Base-by-base conservation (phyloP, 2,888 invertebrate genomes). In the Tachina grossa region DNA sequence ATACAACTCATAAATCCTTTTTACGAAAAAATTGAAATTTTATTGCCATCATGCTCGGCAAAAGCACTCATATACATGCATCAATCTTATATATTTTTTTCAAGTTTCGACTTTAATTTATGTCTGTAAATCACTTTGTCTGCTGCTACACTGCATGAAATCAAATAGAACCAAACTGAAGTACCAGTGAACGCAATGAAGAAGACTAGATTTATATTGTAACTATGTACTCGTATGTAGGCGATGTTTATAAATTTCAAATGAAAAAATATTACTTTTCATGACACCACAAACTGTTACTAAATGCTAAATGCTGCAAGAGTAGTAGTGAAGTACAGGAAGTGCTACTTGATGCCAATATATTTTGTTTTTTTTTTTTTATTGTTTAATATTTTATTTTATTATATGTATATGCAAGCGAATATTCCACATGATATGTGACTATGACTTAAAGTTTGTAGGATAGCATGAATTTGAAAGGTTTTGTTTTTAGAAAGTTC, bases 211-310 rank as follows among this genome's bases (percentile, higher is more conserved):
- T 85, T 85, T 85, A 85, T 82, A 31, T 31, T 31, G 76, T n/a
- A n/a, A n/a, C n/a, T n/a, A n/a, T n/a, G n/a, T n/a, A n/a, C n/a
- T n/a, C n/a, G n/a, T 79, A 69, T 53, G 69, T 59, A 75, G 75
- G 61, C 75, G 71, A 85, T 85, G 85, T 85, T 79, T 79, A 82
- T 85, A 82, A 75, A 85, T 85, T 83, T 59, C 51, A 65, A 79
- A 82, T 71, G 83, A 71, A 85, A 79, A 79, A 71, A 83, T 85
- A 83, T 85, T 85, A 77, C 79, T 82, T 84, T 82, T 78, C 74
- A 82, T 85, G 78, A 59, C 69, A 82, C 78, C 57, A 49, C 63
- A 59, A 31, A 43, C 43, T 74, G 66, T 49, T 72, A 11, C 49
- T 80, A 65, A 80, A 66, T 57, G 41, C 9, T 31, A 10, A 66